A percentile compares a stretch with the other conserved stretches of the same genome.
Evolutionary conservation across 2,888 invertebrate genomes (phyloP).

Genomic region (Teleogryllus oceanicus): DNA sequence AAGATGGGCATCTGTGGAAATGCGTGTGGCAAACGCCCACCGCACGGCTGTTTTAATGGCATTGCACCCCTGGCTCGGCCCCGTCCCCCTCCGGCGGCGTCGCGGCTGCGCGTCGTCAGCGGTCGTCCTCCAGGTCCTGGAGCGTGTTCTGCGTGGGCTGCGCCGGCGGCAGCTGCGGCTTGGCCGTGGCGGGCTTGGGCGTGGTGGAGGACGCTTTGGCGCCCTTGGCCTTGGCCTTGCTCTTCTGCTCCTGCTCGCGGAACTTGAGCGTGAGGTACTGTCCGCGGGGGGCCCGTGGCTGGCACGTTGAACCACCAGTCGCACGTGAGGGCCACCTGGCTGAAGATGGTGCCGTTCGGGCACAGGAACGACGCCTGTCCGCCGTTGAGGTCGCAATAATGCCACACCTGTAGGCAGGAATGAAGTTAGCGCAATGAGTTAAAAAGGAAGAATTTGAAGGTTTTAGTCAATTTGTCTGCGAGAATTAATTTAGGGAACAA

Average conservation of each 20-base stretch:
- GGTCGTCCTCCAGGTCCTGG: not conserved
- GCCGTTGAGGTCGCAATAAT: constrained; percentile 86
- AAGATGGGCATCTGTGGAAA: too few relatives aligned
- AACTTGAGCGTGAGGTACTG: constrained; percentile 80
- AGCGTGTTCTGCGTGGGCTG: not conserved
- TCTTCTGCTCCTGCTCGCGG: constrained; percentile 69
- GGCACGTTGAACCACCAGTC: constrained; percentile 94
- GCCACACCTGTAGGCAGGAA: constrained; percentile 67
- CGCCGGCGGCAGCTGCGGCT: not conserved
- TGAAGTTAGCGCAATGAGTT: too few relatives aligned
- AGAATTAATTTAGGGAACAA: too few relatives aligned
- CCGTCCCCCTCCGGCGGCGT: too few relatives aligned
- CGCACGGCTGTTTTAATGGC: too few relatives aligned
- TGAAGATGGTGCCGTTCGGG: constrained; percentile 87
- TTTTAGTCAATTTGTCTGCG: too few relatives aligned
- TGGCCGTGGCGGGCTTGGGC: not conserved
- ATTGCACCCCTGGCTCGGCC: too few relatives aligned
- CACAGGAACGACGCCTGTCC: constrained; percentile 87
- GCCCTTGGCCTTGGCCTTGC: constrained; percentile 45
- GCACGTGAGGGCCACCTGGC: constrained; percentile 81
- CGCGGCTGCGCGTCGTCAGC: too few relatives aligned
- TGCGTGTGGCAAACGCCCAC: too few relatives aligned
- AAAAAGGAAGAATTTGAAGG: too few relatives aligned
- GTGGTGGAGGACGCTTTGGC: constrained; percentile 57
- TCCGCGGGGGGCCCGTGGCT: constrained; percentile 82